phyloP scores from a whole-genome alignment of 2,888 invertebrate genomes.

The Drosophila prostipennis region DNA sequence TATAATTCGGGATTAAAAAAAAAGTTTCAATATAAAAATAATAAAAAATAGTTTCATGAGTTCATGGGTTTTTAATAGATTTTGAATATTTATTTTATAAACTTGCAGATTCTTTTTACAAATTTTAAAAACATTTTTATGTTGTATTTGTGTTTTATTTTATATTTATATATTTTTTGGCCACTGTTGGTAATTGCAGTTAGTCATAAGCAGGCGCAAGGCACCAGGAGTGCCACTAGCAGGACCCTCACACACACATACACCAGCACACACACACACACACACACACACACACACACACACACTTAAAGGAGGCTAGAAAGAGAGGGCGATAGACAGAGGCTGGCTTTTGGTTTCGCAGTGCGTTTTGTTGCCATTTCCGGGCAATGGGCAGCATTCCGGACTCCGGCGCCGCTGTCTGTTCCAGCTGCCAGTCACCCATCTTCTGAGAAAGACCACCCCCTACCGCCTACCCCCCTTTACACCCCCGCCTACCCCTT shows the following conservation, averaged over 20 bases:
- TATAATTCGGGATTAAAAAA: no score
- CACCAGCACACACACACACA: slow-evolving; percentile 16
- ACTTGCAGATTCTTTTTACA: no score
- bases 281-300: slow-evolving; percentile 30
- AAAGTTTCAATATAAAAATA: no score
- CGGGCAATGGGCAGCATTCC: slow-evolving; percentile 59
- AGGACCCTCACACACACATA: slow-evolving; percentile 41
- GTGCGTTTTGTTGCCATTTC: slow-evolving; percentile 80
- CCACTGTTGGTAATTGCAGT: slow-evolving; percentile 56
- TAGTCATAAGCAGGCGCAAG: slow-evolving; percentile 68
- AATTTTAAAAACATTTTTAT: no score
- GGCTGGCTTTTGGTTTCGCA: slow-evolving; percentile 59
- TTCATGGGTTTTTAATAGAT: no score
- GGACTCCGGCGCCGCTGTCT: slow-evolving; percentile 52
- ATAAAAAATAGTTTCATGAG: no score
- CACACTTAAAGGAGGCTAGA: slow-evolving; percentile 1
- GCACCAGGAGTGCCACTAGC: slow-evolving; percentile 35
- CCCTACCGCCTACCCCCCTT: neutral
- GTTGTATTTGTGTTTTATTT: no score
- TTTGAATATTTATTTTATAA: no score
- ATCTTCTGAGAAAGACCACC: neutral
- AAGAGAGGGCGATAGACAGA: slow-evolving; percentile 12
- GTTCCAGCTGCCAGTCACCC: slow-evolving; percentile 46
- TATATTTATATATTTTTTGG: neutral
- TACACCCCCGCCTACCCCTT: slow-evolving; percentile 25